A percentile compares a stretch with the other conserved stretches of the same genome.
These are phyloP conservation scores for Sphenodon punctatus DNA, from an alignment of 2,797 vertebrate genomes.

Conservation along the genomic window DNA sequence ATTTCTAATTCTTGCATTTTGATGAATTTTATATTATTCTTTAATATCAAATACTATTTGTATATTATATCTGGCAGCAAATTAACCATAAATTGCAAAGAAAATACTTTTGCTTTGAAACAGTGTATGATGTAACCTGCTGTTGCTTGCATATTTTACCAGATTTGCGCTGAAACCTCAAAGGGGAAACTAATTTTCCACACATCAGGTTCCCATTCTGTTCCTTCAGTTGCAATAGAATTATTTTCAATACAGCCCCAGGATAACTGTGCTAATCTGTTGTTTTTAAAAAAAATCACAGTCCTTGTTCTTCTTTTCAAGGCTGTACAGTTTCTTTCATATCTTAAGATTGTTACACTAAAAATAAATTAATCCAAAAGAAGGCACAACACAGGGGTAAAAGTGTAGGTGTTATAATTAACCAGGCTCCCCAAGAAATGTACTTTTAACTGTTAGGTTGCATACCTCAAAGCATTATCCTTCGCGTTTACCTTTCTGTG, in stretches of 20 bases:
- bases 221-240: neutral
- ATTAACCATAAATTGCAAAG: neutral
- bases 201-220: neutral
- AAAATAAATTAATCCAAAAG: neutral
- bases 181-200: conserved; percentile 20
- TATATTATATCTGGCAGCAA: too few species aligned
- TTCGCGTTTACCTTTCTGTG: neutral
- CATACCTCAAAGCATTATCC: neutral
- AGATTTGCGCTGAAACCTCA: neutral
- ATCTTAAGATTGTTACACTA: neutral
- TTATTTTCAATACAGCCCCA: neutral
- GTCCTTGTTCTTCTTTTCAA: neutral
- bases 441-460: neutral
- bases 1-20: too few species aligned
- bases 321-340: neutral
- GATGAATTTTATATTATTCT: too few species aligned
- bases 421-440: neutral
- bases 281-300: neutral
- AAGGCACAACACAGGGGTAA: neutral
- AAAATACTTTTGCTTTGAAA: neutral
- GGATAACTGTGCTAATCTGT: neutral
- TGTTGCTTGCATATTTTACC: neutral
- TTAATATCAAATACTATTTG: conserved; percentile 23
- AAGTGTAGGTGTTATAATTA: neutral
- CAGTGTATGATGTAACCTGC: neutral